Conservation (phyloP, 2,888 invertebrate species). For the Campaea margaritaria region DNA sequence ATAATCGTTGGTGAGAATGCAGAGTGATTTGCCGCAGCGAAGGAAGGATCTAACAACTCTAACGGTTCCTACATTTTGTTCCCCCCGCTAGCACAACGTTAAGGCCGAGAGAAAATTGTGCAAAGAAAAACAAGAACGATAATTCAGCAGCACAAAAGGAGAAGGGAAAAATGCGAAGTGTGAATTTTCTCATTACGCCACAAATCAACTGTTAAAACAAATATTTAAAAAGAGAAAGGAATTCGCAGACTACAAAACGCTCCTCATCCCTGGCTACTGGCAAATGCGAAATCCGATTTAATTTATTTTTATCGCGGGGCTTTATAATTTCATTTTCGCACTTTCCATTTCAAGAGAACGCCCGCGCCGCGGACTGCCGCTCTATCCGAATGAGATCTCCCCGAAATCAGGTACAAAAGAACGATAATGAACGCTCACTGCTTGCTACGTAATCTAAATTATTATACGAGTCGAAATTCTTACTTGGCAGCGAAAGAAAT, state of each 20-base stretch:
- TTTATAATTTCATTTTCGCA: slow-evolving; percentile 86
- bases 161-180: slow-evolving; percentile 70
- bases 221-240: slow-evolving; percentile 82
- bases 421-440: slow-evolving; percentile 85
- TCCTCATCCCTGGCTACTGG: slow-evolving; percentile 81
- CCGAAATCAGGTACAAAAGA: slow-evolving; percentile 85
- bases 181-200: slow-evolving; percentile 81
- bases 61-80: slow-evolving; percentile 36
- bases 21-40: slow-evolving; percentile 74
- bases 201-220: slow-evolving; percentile 84
- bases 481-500: slow-evolving; percentile 82
- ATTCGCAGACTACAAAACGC: slow-evolving; percentile 80
- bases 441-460: slow-evolving; percentile 85
- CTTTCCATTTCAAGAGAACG: slow-evolving; percentile 83
- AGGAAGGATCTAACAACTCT: slow-evolving; percentile 46
- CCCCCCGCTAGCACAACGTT: slow-evolving; percentile 24
- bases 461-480: slow-evolving; percentile 84
- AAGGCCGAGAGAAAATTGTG: slow-evolving; percentile 39
- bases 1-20: slow-evolving; percentile 84
- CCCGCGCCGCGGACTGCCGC: slow-evolving; percentile 80
- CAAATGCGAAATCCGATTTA: slow-evolving; percentile 84
- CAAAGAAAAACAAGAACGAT: slow-evolving; percentile 51
- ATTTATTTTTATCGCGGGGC: slow-evolving; percentile 85
- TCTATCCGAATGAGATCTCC: slow-evolving; percentile 85
- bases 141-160: slow-evolving; percentile 60